Conservation (phyloP, 2,888 invertebrate genomes). For the Oxytorus armatus region DNA sequence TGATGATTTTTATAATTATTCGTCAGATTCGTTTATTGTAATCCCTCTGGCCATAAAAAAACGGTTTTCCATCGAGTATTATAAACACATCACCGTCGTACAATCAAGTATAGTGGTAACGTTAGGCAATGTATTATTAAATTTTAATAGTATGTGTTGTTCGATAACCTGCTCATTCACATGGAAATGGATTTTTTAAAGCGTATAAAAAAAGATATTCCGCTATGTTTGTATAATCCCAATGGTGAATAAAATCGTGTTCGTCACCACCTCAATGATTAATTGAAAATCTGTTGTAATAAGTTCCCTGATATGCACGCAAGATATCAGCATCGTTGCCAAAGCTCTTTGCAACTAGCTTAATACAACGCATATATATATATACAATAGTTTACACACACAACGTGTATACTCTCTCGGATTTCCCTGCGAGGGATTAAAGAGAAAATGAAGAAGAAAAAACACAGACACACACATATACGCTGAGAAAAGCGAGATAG, state of each 20-base stretch:
- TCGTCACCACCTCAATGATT: background rate
- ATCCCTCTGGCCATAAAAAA: background rate
- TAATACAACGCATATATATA: background rate
- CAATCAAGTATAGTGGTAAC: too few relatives aligned
- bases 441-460: constrained; percentile 34
- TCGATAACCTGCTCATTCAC: too few relatives aligned
- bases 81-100: background rate
- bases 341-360: constrained; percentile 22
- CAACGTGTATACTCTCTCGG: constrained; percentile 20
- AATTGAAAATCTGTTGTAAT: constrained; percentile 29
- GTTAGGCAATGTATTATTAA: too few relatives aligned
- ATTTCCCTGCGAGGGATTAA: constrained; percentile 52
- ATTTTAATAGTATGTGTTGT: too few relatives aligned
- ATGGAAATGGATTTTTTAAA: too few relatives aligned
- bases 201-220: background rate
- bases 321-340: background rate
- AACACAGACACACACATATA: constrained; percentile 11
- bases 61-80: background rate
- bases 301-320: background rate
- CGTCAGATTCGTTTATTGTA: background rate
- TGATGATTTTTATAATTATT: background rate
- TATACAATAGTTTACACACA: constrained; percentile 1
- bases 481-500: constrained; percentile 40
- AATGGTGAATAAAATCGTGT: background rate
- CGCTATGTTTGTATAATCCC: background rate